These are phyloP conservation scores for Ophonus ardosiacus DNA, from an alignment of 2,888 invertebrate species.

Conservation along the genomic window DNA sequence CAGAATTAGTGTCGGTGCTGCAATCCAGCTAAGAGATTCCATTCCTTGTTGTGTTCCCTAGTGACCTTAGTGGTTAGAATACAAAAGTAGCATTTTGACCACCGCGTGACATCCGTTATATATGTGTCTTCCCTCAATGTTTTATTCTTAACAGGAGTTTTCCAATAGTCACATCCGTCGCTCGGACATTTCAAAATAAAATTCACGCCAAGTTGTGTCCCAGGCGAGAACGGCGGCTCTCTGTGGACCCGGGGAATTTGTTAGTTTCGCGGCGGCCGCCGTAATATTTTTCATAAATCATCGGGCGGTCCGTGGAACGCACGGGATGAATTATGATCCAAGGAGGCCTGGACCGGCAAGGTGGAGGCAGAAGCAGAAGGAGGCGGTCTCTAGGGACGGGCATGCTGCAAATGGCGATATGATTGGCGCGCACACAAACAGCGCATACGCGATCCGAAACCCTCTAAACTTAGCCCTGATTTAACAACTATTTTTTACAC, in stretches of 20 bases:
- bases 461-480: too few species aligned
- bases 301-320: constrained; percentile 69
- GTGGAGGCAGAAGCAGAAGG: constrained; percentile 26
- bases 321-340: constrained; percentile 73
- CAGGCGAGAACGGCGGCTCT: constrained; percentile 66
- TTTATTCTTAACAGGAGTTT: constrained; percentile 64
- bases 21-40: constrained; percentile 57
- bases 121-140: constrained; percentile 69
- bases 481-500: too few species aligned
- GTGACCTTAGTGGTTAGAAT: constrained; percentile 69
- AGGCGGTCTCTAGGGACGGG: constrained; percentile 62
- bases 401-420: constrained; percentile 69
- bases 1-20: not conserved
- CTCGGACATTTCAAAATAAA: constrained; percentile 70
- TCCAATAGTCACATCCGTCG: constrained; percentile 68
- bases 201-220: constrained; percentile 73
- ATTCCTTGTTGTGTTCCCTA: constrained; percentile 22
- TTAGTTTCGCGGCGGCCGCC: constrained; percentile 71
- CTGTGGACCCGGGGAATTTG: constrained; percentile 73
- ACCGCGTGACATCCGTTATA: constrained; percentile 71
- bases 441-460: not conserved
- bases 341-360: constrained; percentile 49
- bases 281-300: constrained; percentile 78
- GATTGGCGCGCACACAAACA: constrained; percentile 65
- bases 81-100: constrained; percentile 71